phyloP scores from a whole-genome alignment of 2,888 invertebrate genomes.

The Cactoblastis cactorum region DNA sequence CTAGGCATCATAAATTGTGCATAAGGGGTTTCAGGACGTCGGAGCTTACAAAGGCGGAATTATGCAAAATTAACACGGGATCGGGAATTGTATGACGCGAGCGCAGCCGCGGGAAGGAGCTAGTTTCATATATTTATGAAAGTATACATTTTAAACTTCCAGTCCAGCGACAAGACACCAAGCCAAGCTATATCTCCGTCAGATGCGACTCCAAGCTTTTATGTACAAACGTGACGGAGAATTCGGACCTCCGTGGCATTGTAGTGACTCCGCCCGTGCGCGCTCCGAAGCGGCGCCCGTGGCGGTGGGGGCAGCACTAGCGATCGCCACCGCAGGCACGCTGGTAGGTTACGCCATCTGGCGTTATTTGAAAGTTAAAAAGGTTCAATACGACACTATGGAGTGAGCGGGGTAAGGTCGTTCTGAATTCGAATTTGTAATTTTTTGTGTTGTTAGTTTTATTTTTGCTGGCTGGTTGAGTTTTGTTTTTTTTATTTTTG shows the following conservation, averaged over 20 bases:
- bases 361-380: slow-evolving; percentile 92
- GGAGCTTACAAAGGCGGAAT: too few relatives aligned
- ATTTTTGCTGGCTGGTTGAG: background rate
- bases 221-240: slow-evolving; percentile 89
- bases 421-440: slow-evolving; percentile 30
- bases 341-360: slow-evolving; percentile 91
- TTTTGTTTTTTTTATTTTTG: background rate
- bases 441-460: too few relatives aligned
- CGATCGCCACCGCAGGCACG: slow-evolving; percentile 88
- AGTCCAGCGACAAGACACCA: slow-evolving; percentile 68
- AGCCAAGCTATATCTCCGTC: slow-evolving; percentile 82
- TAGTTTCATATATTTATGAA: too few relatives aligned
- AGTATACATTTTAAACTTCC: slow-evolving; percentile 12
- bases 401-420: slow-evolving; percentile 73
- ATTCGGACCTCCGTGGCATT: slow-evolving; percentile 85
- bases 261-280: slow-evolving; percentile 64
- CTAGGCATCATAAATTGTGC: too few relatives aligned
- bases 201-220: slow-evolving; percentile 90
- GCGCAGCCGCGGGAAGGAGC: too few relatives aligned
- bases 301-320: slow-evolving; percentile 85
- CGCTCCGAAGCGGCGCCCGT: slow-evolving; percentile 92
- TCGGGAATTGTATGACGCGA: too few relatives aligned
- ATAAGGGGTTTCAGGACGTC: too few relatives aligned
- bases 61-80: too few relatives aligned
- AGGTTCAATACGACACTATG: slow-evolving; percentile 95